Percentiles rank a stretch among this genome's conserved stretches.
phyloP scores from a whole-genome alignment of 2,888 invertebrate species.

The Aricia artaxerxes region DNA sequence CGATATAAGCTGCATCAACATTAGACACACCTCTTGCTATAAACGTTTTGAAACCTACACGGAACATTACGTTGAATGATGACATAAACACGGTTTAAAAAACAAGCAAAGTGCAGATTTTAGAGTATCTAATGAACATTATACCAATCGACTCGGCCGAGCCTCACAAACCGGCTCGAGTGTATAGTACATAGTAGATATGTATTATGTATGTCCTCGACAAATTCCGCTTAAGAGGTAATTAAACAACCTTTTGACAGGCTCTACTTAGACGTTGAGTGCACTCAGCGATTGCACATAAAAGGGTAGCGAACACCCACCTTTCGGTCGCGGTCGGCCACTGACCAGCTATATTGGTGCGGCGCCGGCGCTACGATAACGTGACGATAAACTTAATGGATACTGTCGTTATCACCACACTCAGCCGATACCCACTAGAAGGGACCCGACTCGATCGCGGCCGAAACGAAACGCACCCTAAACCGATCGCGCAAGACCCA shows the following conservation, averaged over 20 bases:
- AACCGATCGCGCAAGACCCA: constrained; percentile 48
- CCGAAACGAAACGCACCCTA: constrained; percentile 38
- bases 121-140: not conserved
- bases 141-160: not conserved
- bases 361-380: constrained; percentile 76
- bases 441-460: constrained; percentile 40
- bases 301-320: constrained; percentile 45
- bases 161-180: not conserved
- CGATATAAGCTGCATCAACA: not conserved
- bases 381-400: constrained; percentile 75
- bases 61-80: not conserved
- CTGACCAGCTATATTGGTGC: constrained; percentile 59
- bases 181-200: not conserved
- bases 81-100: not conserved
- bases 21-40: not conserved
- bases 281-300: constrained; percentile 32
- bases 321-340: constrained; percentile 54
- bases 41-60: not conserved
- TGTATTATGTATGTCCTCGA: not conserved
- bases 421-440: constrained; percentile 53
- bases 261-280: constrained; percentile 14
- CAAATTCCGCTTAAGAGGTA: constrained; percentile 16
- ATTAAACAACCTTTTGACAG: constrained; percentile 22
- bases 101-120: not conserved
- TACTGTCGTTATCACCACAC: constrained; percentile 65